These are phyloP conservation scores for Abramis brama DNA, from an alignment of 2,113 vertebrate species.

Conservation along the genomic window DNA sequence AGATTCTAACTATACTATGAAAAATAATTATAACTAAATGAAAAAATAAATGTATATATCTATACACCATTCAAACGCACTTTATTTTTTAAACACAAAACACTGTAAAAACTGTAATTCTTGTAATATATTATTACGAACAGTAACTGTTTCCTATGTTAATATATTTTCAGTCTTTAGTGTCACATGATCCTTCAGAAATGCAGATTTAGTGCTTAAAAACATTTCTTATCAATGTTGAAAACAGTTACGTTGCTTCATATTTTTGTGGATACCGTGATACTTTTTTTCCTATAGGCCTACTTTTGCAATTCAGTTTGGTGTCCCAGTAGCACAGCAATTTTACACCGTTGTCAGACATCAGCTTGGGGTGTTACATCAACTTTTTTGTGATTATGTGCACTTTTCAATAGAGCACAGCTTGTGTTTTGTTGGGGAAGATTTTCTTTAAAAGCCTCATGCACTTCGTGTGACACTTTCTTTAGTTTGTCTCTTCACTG, in stretches of 20 bases:
- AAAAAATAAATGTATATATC: not conserved
- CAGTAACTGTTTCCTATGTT: not conserved
- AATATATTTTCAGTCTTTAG: not conserved
- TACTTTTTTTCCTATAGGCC: no score
- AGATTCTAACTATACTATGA: not conserved
- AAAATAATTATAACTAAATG: not conserved
- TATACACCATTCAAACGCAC: not conserved
- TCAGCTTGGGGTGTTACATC: not conserved
- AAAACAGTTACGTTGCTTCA: not conserved
- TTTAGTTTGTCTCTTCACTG: slow-evolving; percentile 35
- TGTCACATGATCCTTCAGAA: not conserved
- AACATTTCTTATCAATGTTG: not conserved
- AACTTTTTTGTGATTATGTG: slow-evolving; percentile 17
- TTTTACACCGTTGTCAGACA: not conserved
- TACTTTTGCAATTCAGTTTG: not conserved
- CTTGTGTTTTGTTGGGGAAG: slow-evolving; percentile 34
- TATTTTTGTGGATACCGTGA: no score
- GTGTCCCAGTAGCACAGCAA: not conserved
- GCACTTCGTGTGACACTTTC: slow-evolving; percentile 61
- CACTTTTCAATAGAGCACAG: slow-evolving; percentile 1
- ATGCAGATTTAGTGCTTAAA: not conserved
- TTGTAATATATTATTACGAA: not conserved
- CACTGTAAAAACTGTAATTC: not conserved
- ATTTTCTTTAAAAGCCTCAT: slow-evolving; percentile 36
- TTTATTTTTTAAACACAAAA: not conserved